These are phyloP conservation scores for Zootermopsis nevadensis DNA, from an alignment of 2,888 invertebrate genomes.

Conservation along the genomic window DNA sequence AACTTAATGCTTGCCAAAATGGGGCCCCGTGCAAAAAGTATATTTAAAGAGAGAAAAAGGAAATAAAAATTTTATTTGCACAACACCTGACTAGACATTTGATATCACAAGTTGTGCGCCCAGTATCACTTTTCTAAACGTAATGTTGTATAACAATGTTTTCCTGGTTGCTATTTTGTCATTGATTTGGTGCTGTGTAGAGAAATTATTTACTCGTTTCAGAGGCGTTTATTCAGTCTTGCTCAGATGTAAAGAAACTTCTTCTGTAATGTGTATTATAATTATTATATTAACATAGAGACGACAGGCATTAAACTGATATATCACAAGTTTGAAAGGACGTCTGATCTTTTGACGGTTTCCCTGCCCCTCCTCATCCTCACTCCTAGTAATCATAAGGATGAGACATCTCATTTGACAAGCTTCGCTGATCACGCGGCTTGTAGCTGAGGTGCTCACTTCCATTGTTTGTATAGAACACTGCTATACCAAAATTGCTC, in stretches of 20 bases:
- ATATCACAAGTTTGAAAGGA: conserved; percentile 51
- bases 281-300: conserved; percentile 48
- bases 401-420: no score
- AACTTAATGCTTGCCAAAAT: conserved; percentile 37
- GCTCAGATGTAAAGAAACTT: background rate
- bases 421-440: background rate
- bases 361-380: background rate
- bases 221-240: conserved; percentile 30
- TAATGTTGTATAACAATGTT: conserved; percentile 29
- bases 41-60: conserved; percentile 14
- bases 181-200: conserved; percentile 47
- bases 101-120: conserved; percentile 40
- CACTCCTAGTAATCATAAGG: background rate
- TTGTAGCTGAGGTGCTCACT: background rate
- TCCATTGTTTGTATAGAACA: no score
- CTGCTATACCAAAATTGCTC: no score
- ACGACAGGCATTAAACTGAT: conserved; percentile 51
- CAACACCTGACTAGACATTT: conserved; percentile 43
- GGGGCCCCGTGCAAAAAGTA: conserved; percentile 12
- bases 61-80: conserved; percentile 16
- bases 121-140: conserved; percentile 22
- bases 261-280: conserved; percentile 52
- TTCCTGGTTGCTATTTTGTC: conserved; percentile 42
- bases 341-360: background rate
- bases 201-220: conserved; percentile 32